phyloP scores from a whole-genome alignment of 2,888 invertebrate species.

The Scaptomyza tumidula region DNA sequence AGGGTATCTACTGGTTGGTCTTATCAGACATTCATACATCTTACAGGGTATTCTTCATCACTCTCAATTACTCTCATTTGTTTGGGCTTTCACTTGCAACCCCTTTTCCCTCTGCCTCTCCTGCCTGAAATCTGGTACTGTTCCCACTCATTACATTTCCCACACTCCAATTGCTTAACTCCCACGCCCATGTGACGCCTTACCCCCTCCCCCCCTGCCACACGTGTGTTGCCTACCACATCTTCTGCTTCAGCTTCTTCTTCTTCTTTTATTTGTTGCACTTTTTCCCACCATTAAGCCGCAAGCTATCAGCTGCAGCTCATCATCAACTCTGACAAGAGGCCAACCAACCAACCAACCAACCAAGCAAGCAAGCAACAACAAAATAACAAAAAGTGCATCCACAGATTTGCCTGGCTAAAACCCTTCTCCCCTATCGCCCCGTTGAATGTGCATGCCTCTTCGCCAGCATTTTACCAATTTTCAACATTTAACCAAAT shows the following conservation, averaged over 20 bases:
- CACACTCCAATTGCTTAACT: constrained; percentile 66
- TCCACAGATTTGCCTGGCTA: constrained; percentile 41
- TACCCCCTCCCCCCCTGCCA: neutral
- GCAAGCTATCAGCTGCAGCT: constrained; percentile 72
- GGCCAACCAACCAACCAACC: constrained; percentile 16
- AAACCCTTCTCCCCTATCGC: neutral
- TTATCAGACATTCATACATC: too few species aligned
- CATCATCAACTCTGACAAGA: constrained; percentile 70
- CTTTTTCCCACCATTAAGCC: constrained; percentile 74
- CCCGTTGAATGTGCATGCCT: constrained; percentile 17
- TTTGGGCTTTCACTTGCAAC: constrained; percentile 36
- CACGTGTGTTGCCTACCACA: constrained; percentile 1
- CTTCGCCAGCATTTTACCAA: constrained; percentile 65
- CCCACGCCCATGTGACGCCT: constrained; percentile 41
- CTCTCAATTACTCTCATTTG: constrained; percentile 1
- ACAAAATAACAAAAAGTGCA: constrained; percentile 38
- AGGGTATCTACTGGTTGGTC: too few species aligned
- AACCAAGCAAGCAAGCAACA: too few species aligned
- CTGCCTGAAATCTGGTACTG: constrained; percentile 30
- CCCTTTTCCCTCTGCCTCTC: neutral
- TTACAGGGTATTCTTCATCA: constrained; percentile 10
- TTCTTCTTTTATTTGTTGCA: constrained; percentile 30
- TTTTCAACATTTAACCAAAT: constrained; percentile 77
- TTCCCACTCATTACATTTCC: constrained; percentile 74
- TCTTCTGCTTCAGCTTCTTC: constrained; percentile 2